These are phyloP conservation scores for Chaetorhynchus papuensis DNA, from an alignment of 2,113 vertebrate species.

Conservation along the genomic window DNA sequence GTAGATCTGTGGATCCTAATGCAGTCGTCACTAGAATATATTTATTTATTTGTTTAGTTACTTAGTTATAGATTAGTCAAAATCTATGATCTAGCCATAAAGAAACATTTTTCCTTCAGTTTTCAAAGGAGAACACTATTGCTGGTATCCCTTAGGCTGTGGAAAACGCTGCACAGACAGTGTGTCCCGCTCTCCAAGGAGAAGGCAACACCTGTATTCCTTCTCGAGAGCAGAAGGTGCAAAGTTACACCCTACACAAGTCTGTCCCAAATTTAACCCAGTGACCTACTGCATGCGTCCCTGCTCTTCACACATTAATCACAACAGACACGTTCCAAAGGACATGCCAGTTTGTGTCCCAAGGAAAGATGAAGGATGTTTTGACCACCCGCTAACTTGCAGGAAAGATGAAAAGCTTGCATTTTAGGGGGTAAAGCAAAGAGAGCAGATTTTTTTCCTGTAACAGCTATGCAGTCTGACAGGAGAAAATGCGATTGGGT, in stretches of 20 bases:
- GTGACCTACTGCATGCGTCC: background rate
- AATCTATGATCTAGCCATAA: background rate
- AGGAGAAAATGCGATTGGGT: background rate
- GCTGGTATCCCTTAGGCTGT: background rate
- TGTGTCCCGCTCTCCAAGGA: background rate
- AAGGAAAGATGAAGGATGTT: conserved; percentile 4
- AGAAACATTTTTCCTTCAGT: background rate
- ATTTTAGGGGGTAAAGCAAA: background rate
- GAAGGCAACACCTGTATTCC: background rate
- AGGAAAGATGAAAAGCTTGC: conserved; percentile 20
- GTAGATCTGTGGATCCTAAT: background rate
- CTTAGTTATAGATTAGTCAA: background rate
- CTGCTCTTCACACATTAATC: conserved; percentile 17
- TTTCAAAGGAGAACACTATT: background rate
- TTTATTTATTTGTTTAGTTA: background rate
- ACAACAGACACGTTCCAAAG: background rate
- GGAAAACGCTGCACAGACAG: background rate
- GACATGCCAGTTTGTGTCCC: background rate
- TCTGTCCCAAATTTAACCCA: conserved; percentile 21
- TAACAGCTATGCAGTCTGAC: background rate
- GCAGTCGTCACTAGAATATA: background rate
- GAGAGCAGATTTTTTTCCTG: background rate
- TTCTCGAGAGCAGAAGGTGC: background rate
- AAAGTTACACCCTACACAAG: background rate
- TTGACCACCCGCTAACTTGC: conserved; percentile 4